phyloP scores from a whole-genome alignment of 2,797 vertebrate species.

The Micromesistius poutassou region DNA sequence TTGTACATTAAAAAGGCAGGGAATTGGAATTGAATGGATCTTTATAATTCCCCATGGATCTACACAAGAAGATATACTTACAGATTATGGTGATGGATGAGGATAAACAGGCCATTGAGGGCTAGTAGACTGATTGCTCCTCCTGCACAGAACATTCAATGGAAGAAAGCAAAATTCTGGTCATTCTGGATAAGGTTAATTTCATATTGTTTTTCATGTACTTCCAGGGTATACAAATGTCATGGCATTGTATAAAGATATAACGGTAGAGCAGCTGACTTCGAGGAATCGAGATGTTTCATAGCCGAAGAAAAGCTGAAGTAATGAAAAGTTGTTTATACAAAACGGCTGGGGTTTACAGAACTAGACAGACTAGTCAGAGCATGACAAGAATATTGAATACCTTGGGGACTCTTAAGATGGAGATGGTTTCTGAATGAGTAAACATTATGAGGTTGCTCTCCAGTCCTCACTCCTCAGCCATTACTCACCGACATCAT shows the following conservation, averaged over 20 bases:
- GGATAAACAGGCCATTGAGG: slow-evolving; percentile 90
- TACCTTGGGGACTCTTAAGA: not conserved
- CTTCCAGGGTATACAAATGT: too few species aligned
- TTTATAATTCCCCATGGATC: not conserved
- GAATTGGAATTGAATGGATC: not conserved
- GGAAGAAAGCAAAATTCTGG: not conserved
- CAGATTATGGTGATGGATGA: slow-evolving; percentile 96
- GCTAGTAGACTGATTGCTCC: slow-evolving; percentile 94
- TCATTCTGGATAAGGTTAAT: not conserved
- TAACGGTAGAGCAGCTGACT: too few species aligned
- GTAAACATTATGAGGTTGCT: not conserved
- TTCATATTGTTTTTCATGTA: too few species aligned
- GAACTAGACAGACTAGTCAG: not conserved
- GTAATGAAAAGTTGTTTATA: not conserved
- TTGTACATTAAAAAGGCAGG: too few species aligned
- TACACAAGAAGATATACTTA: slow-evolving; percentile 71
- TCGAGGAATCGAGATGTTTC: too few species aligned
- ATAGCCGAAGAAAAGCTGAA: not conserved
- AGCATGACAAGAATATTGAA: not conserved
- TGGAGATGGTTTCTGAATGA: not conserved
- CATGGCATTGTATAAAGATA: too few species aligned
- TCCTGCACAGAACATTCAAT: slow-evolving; percentile 67
- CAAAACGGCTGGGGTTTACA: not conserved
- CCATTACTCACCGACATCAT: slow-evolving; percentile 81
- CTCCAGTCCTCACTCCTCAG: not conserved